These are phyloP conservation scores for Limosa lapponica DNA, from an alignment of 2,797 vertebrate species.

Conservation along the genomic window DNA sequence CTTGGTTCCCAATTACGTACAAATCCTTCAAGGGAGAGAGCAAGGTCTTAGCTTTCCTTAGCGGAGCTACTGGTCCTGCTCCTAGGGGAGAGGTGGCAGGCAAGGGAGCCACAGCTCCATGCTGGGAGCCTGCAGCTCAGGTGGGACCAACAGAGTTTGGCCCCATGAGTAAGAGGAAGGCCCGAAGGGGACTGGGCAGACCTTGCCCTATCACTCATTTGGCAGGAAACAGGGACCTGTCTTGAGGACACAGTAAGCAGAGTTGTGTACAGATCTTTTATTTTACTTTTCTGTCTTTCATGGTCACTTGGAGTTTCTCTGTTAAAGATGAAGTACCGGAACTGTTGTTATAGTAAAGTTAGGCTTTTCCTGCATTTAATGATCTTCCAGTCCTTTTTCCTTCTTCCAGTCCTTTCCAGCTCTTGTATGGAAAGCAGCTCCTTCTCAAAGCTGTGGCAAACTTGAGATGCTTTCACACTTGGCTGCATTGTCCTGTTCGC, in stretches of 20 bases:
- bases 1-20: not conserved
- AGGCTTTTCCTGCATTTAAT: not conserved
- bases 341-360: not conserved
- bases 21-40: not conserved
- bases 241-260: not conserved
- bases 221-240: not conserved
- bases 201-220: not conserved
- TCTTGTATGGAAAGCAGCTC: not conserved
- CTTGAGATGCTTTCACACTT: not conserved
- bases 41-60: not conserved
- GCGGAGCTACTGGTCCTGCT: not conserved
- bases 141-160: too few species aligned
- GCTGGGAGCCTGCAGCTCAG: not conserved
- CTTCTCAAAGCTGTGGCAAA: not conserved
- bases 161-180: not conserved
- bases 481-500: accelerated
- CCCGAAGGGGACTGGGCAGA: accelerated
- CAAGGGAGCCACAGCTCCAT: not conserved
- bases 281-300: not conserved
- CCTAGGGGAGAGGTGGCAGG: not conserved
- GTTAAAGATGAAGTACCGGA: not conserved
- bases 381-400: not conserved
- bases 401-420: not conserved
- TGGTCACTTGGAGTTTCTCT: not conserved
- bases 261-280: not conserved